These are phyloP conservation scores for Halichoerus grypus DNA, from an alignment of 2,113 vertebrate species.

Conservation along the genomic window DNA sequence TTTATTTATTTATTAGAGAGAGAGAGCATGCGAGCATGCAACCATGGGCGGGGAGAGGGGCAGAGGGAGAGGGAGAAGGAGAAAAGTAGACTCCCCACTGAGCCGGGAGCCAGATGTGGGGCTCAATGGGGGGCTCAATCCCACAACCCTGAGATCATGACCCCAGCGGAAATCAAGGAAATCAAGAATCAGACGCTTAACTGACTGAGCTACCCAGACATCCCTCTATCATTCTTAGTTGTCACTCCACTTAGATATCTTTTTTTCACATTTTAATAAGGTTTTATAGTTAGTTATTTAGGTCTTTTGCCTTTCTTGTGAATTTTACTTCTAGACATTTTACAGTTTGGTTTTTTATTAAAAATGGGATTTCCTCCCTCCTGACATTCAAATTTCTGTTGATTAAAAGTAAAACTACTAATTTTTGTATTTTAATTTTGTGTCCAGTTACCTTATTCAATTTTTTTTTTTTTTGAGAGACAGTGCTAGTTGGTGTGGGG, in stretches of 20 bases:
- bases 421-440: constrained; percentile 24
- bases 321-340: constrained; percentile 6
- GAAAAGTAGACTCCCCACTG: background rate
- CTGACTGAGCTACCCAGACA: background rate
- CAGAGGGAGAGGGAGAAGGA: background rate
- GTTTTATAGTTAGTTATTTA: background rate
- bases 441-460: background rate
- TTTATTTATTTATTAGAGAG: background rate
- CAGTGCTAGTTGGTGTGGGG: background rate
- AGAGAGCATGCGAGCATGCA: background rate
- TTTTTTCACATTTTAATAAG: background rate
- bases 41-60: background rate
- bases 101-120: background rate
- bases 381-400: background rate
- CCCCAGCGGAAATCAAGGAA: background rate
- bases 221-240: background rate
- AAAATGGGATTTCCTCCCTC: background rate
- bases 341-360: background rate
- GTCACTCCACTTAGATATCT: background rate
- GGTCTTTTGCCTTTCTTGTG: background rate
- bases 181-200: background rate
- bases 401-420: background rate
- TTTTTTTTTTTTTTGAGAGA: background rate
- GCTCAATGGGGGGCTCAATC: background rate
- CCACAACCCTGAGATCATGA: background rate